Conservation (phyloP, 2,888 invertebrate species). For the Liopterus haemorrhoidalis region DNA sequence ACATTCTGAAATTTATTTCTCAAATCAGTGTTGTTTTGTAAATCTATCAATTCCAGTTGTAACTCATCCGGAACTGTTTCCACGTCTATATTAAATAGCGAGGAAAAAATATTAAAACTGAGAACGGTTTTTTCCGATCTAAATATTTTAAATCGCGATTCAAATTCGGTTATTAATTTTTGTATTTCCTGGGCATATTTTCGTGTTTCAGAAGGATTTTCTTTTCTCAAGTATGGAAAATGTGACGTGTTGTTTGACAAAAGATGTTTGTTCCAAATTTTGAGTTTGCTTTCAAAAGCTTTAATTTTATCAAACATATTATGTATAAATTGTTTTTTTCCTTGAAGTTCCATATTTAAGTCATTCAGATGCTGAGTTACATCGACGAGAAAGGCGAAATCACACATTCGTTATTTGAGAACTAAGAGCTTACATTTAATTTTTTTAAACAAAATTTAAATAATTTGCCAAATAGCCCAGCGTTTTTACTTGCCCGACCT, state of each 20-base stretch:
- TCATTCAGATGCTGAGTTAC: slow-evolving; percentile 25
- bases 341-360: too few species aligned
- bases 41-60: slow-evolving; percentile 26
- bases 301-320: too few species aligned
- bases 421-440: too few species aligned
- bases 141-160: slow-evolving; percentile 22
- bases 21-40: slow-evolving; percentile 25
- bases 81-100: slow-evolving; percentile 28
- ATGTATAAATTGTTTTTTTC: too few species aligned
- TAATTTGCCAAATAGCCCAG: too few species aligned
- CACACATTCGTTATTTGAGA: slow-evolving; percentile 28
- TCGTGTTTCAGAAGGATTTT: slow-evolving; percentile 21
- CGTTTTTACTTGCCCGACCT: too few species aligned
- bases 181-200: slow-evolving; percentile 25
- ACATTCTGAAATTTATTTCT: slow-evolving; percentile 20
- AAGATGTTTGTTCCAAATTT: slow-evolving; percentile 25
- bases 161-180: slow-evolving; percentile 23
- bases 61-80: slow-evolving; percentile 25
- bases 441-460: too few species aligned
- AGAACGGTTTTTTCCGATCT: slow-evolving; percentile 24
- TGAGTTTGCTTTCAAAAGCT: slow-evolving; percentile 21
- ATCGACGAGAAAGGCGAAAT: slow-evolving; percentile 22
- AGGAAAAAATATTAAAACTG: slow-evolving; percentile 26
- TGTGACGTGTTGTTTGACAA: slow-evolving; percentile 25
- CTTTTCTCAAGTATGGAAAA: slow-evolving; percentile 25